These are phyloP conservation scores for Telmatherina bonti DNA, from an alignment of 2,797 vertebrate genomes.

Conservation along the genomic window DNA sequence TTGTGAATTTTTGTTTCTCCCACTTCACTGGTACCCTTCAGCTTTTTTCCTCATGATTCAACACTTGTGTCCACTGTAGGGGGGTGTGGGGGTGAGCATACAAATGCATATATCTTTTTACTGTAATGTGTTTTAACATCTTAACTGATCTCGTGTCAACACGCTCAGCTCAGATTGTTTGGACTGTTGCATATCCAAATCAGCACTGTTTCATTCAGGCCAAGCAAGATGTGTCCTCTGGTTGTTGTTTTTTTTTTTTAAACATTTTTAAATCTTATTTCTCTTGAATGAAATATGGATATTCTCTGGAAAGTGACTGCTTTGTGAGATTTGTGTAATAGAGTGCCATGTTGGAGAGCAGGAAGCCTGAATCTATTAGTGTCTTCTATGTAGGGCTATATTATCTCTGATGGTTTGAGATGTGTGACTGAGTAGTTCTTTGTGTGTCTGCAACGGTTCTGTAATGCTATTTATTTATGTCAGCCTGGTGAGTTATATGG, in stretches of 20 bases:
- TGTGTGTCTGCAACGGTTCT: slow-evolving; percentile 71
- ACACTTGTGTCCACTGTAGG: slow-evolving; percentile 14
- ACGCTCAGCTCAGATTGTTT: slow-evolving; percentile 46
- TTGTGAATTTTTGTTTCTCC: slow-evolving; percentile 14
- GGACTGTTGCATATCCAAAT: slow-evolving; percentile 60
- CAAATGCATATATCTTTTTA: slow-evolving; percentile 43
- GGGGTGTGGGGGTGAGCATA: slow-evolving; percentile 30
- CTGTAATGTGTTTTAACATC: slow-evolving; percentile 12
- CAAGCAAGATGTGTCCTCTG: slow-evolving; percentile 46
- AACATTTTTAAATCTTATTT: slow-evolving; percentile 23
- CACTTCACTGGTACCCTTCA: slow-evolving; percentile 5
- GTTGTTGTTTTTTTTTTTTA: slow-evolving; percentile 38
- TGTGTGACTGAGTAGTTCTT: slow-evolving; percentile 65
- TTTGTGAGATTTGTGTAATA: slow-evolving; percentile 23
- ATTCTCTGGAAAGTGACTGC: slow-evolving; percentile 29
- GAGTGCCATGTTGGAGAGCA: slow-evolving; percentile 52
- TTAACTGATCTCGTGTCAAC: slow-evolving; percentile 31
- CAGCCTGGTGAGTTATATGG: slow-evolving; percentile 65
- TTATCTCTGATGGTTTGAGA: slow-evolving; percentile 56
- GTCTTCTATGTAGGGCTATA: slow-evolving; percentile 71
- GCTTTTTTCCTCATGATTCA: slow-evolving; percentile 35
- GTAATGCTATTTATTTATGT: slow-evolving; percentile 78
- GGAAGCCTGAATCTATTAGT: slow-evolving; percentile 56
- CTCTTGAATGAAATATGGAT: slow-evolving; percentile 43
- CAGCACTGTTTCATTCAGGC: slow-evolving; percentile 64